Conservation (phyloP, 2,888 invertebrate genomes). For the Podabrus alpinus region DNA sequence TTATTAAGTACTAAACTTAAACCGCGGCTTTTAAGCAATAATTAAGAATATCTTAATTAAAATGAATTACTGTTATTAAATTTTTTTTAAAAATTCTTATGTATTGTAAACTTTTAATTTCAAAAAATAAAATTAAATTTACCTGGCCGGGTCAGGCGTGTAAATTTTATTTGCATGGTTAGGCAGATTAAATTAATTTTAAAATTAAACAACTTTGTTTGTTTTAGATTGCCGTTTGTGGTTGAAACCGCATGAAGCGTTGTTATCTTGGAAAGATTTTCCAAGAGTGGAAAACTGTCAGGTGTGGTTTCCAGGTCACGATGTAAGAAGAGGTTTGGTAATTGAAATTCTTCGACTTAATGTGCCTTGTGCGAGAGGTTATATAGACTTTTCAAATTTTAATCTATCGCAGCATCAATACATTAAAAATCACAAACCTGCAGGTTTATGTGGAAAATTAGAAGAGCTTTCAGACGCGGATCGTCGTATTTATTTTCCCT, state of each 20-base stretch:
- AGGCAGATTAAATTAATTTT: not conserved
- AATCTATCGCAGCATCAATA: conserved; percentile 47
- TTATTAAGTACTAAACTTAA: not conserved
- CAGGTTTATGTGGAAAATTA: conserved; percentile 69
- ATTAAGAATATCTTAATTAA: not conserved
- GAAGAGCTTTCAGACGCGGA: conserved; percentile 67
- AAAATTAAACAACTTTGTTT: conserved; percentile 36
- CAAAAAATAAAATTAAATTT: not conserved
- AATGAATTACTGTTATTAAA: not conserved
- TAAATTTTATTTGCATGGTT: not conserved
- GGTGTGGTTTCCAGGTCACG: conserved; percentile 58
- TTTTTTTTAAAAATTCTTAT: not conserved
- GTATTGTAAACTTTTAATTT: not conserved
- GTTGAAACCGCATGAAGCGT: conserved; percentile 57
- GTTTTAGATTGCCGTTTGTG: conserved; percentile 66
- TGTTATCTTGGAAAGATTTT: conserved; percentile 61
- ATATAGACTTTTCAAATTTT: conserved; percentile 61
- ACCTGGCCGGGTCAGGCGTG: not conserved
- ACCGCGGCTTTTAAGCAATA: not conserved
- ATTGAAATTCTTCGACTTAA: conserved; percentile 70
- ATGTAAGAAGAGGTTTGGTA: conserved; percentile 61
- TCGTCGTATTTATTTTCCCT: conserved; percentile 64
- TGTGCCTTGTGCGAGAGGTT: conserved; percentile 67
- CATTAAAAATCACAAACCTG: conserved; percentile 46
- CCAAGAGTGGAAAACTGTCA: conserved; percentile 60